phyloP scores from a whole-genome alignment of 2,113 vertebrate species.

The Festucalex cinctus region DNA sequence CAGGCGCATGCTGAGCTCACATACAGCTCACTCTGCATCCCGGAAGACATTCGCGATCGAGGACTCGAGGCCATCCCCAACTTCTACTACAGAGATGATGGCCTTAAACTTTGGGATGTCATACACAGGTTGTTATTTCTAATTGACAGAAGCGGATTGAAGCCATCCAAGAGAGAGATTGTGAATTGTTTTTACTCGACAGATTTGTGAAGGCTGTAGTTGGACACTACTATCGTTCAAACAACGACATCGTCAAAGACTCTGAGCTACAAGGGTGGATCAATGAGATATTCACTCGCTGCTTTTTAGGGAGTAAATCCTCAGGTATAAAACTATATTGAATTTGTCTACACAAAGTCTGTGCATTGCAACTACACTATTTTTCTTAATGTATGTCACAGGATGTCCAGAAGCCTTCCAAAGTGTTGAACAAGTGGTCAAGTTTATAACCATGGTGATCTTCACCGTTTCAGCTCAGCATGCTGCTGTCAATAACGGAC shows the following conservation, averaged over 20 bases:
- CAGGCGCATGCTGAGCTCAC: slow-evolving; percentile 16
- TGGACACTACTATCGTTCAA: slow-evolving; percentile 47
- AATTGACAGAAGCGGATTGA: not conserved
- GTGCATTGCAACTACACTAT: too few relatives aligned
- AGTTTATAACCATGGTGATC: slow-evolving; percentile 66
- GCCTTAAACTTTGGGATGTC: slow-evolving; percentile 48
- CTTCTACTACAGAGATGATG: slow-evolving; percentile 60
- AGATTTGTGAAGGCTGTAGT: slow-evolving; percentile 68
- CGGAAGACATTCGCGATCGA: slow-evolving; percentile 51
- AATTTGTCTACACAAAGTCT: not conserved
- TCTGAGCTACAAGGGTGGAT: slow-evolving; percentile 78
- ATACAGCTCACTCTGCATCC: slow-evolving; percentile 54
- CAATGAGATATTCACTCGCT: slow-evolving; percentile 74
- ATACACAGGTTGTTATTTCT: slow-evolving; percentile 25
- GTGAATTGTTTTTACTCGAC: not conserved
- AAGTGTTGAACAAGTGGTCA: slow-evolving; percentile 36
- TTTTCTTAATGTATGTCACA: slow-evolving; percentile 11
- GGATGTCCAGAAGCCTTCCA: slow-evolving; percentile 43
- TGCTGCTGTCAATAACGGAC: slow-evolving; percentile 52
- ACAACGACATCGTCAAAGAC: slow-evolving; percentile 58
- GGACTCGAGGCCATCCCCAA: slow-evolving; percentile 47
- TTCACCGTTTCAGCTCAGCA: slow-evolving; percentile 59
- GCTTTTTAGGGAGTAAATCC: slow-evolving; percentile 60
- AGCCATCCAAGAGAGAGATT: not conserved
- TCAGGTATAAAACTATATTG: slow-evolving; percentile 29